These are phyloP conservation scores for Aurelia sp. DNA, from an alignment of 30 jellyfish, hydroid and myxozoan species.

Conservation along the genomic window DNA sequence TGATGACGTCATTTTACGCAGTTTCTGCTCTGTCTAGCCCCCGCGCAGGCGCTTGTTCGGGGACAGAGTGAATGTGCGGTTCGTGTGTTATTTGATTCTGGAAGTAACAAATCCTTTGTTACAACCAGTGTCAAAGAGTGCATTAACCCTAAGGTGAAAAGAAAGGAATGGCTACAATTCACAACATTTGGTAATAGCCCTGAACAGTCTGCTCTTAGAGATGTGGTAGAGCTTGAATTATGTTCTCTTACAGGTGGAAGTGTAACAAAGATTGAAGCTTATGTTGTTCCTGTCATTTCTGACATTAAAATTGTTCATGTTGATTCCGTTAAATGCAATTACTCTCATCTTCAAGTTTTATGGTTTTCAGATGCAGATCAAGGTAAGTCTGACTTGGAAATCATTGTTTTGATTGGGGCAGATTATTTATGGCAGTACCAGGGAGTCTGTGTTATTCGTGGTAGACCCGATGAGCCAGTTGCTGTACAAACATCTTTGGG, in stretches of 20 bases:
- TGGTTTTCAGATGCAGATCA: slow-evolving; percentile 33
- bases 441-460: slow-evolving; percentile 28
- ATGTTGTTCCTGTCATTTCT: slow-evolving; percentile 41
- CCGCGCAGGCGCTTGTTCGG: too few species aligned
- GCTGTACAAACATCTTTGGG: slow-evolving; percentile 38
- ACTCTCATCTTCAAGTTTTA: slow-evolving; percentile 2
- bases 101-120: too few species aligned
- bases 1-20: too few species aligned
- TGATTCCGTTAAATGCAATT: slow-evolving; percentile 3
- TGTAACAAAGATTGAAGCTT: slow-evolving; percentile 24
- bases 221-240: slow-evolving; percentile 14
- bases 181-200: slow-evolving; percentile 32
- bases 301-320: slow-evolving; percentile 9
- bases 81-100: slow-evolving; percentile 50
- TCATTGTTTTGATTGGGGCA: slow-evolving; percentile 40
- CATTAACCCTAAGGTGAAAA: slow-evolving; percentile 39
- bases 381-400: slow-evolving; percentile 12
- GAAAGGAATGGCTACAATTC: slow-evolving; percentile 30
- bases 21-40: too few species aligned
- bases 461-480: slow-evolving; percentile 54
- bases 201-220: slow-evolving; percentile 1
- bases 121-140: too few species aligned
- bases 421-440: slow-evolving; percentile 50
- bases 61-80: slow-evolving; percentile 44
- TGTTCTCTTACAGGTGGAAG: slow-evolving; percentile 3